Percentiles rank a stretch among this genome's conserved stretches.
Conservation (phyloP, 2,888 invertebrate genomes). For the Ametastegia equiseti region DNA sequence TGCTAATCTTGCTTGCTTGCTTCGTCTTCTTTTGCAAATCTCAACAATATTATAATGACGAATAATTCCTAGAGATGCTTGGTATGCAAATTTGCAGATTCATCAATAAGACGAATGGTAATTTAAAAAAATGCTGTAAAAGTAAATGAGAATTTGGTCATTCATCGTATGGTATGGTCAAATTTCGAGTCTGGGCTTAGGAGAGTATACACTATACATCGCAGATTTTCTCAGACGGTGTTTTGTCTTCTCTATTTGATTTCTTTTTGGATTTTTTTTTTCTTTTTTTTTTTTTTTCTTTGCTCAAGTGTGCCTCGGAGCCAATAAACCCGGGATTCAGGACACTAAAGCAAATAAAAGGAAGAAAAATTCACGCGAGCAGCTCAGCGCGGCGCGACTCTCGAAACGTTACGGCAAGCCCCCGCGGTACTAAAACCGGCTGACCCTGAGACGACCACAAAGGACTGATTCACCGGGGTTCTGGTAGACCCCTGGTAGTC, state of each 20-base stretch:
- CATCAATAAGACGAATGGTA: not conserved
- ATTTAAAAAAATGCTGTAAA: not conserved
- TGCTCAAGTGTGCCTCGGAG: conserved; percentile 23
- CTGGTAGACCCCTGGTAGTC: conserved; percentile 46
- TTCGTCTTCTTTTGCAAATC: conserved; percentile 2
- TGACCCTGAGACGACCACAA: conserved; percentile 74
- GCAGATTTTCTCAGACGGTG: conserved; percentile 14
- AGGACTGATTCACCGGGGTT: conserved; percentile 73
- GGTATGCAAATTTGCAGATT: not conserved
- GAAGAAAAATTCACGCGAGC: conserved; percentile 35
- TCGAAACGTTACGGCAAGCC: conserved; percentile 39
- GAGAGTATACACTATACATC: conserved; percentile 18
- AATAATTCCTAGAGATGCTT: not conserved
- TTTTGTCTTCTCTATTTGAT: conserved; percentile 15
- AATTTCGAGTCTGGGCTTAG: not conserved
- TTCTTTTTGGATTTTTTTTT: conserved; percentile 7
- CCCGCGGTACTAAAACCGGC: conserved; percentile 70
- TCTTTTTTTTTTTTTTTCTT: conserved; percentile 1
- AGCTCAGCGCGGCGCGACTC: conserved; percentile 35
- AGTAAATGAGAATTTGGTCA: not conserved
- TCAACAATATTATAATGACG: not conserved
- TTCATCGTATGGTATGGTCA: not conserved
- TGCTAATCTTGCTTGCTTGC: not conserved
- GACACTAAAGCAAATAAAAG: conserved; percentile 17
- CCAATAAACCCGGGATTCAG: conserved; percentile 40